Base-by-base conservation (phyloP, 1,140 invertebrate genomes). In the Trinorchestia longiramus region DNA sequence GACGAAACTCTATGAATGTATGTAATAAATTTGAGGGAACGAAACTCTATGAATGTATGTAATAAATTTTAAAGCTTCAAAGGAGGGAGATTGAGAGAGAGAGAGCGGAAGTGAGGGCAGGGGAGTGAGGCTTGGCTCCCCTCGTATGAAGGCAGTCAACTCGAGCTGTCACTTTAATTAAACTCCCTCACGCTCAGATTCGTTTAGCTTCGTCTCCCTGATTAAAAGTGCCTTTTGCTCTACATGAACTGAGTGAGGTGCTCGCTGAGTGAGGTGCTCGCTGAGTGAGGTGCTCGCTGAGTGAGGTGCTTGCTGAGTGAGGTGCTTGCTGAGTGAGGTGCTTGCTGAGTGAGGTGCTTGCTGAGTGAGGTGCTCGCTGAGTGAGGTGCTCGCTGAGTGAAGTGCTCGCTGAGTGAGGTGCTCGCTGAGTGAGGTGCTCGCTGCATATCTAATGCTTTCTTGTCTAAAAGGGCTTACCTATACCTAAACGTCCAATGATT, bases 121-220 rank as follows among this genome's bases (percentile, higher is more conserved):
- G 28, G 62, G 36, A 28, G 62, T 11, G 28, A 77, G 62, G 28
- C 15, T 53, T 36, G 28, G 62, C 62, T 77, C 62, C 62, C 62
- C 62, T 77, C 62, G 28, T 36, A 28, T 28, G 15, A 36, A 77
- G 62, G 62, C 62, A 77, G 15, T 77, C 15, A 77, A 77, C 62
- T 15, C 62, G 62, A 11, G 15, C 62, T 77, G 62, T 77, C 62
- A 77, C 62, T 77, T 77, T 77, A 77, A 77, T 77, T 77, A 77
- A 77, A 77, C 62, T 77, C 62, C 62, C 62, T 77, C 62, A 77
- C 62, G 62, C 62, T 77, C 62, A 77, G 62, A 77, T 77, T 77
- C 62, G 62, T 77, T 77, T 77, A 77, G 62, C 62, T 36, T 11
- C 62, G 62, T 28, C 62, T 77, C 62, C 28, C 8, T 77, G 62